Conservation (phyloP, 2,113 vertebrate species). For the Sapajus apella region DNA sequence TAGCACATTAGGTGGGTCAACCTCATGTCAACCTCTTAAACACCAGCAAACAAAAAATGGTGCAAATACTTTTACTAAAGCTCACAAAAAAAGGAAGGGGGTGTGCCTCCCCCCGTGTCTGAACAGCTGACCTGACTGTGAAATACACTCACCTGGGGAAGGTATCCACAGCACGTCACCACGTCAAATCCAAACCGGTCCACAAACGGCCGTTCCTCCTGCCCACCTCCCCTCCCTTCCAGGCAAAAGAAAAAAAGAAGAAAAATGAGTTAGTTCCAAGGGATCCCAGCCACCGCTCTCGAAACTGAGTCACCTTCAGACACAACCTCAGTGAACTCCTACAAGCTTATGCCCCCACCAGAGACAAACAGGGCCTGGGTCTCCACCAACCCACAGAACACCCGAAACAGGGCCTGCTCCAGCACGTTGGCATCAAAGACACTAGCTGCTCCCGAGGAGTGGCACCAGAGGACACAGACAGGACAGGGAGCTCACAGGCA, state of each 20-base stretch:
- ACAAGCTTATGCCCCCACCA: background rate
- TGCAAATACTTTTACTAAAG: background rate
- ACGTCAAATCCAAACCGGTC: constrained; percentile 92
- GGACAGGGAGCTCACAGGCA: no score
- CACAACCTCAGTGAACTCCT: background rate
- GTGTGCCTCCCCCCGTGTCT: background rate
- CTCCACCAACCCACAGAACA: background rate
- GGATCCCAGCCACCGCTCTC: rapidly evolving
- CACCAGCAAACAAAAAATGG: background rate
- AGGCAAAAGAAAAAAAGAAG: constrained; percentile 61
- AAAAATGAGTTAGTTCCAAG: background rate
- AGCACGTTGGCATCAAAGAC: background rate
- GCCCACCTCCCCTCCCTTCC: constrained; percentile 82
- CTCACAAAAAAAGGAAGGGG: background rate
- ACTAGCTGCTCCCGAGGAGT: background rate
- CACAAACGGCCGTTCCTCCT: constrained; percentile 82
- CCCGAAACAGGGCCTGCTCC: background rate
- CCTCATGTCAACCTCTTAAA: background rate
- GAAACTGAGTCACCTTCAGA: background rate
- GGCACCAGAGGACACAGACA: background rate
- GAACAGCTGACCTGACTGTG: background rate
- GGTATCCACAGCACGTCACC: constrained; percentile 95
- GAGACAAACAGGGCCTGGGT: background rate
- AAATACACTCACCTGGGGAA: constrained; percentile 90
- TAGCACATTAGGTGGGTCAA: background rate